Conservation (phyloP, 1,140 invertebrate species). For the Bombus balteatus region DNA sequence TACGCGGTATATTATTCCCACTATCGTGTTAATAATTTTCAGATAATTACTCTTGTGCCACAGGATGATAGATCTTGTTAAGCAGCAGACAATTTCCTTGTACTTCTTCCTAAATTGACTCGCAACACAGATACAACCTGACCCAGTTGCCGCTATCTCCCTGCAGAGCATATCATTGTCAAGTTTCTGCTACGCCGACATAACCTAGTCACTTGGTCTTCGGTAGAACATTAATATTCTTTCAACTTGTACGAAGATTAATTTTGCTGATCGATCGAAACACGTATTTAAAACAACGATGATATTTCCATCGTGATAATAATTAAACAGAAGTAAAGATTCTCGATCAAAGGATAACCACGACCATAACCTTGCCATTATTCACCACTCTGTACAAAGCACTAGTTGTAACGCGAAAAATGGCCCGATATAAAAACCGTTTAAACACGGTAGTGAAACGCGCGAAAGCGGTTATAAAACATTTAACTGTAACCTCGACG, state of each 20-base stretch:
- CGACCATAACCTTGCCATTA: background rate
- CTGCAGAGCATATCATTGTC: background rate
- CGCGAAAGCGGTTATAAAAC: constrained; percentile 19
- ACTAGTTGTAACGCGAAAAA: background rate
- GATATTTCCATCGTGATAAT: no score
- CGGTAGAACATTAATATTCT: no score
- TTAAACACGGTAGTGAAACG: constrained; percentile 3
- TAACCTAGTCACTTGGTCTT: no score
- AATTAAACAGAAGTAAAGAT: no score
- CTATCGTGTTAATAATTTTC: no score
- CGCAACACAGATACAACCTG: background rate
- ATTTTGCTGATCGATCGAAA: no score
- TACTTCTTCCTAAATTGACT: background rate
- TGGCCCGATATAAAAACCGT: constrained; percentile 10
- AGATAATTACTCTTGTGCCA: background rate
- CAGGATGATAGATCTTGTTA: background rate
- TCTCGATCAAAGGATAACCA: no score
- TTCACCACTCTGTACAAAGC: background rate
- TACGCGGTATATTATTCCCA: no score
- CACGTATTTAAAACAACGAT: no score
- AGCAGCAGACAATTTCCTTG: background rate
- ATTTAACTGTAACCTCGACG: constrained; percentile 10
- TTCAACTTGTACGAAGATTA: no score
- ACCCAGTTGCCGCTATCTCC: background rate
- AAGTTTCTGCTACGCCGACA: background rate